Evolutionary conservation across 2,113 vertebrate species (phyloP).

Genomic region (Microcebus tavaratra): DNA sequence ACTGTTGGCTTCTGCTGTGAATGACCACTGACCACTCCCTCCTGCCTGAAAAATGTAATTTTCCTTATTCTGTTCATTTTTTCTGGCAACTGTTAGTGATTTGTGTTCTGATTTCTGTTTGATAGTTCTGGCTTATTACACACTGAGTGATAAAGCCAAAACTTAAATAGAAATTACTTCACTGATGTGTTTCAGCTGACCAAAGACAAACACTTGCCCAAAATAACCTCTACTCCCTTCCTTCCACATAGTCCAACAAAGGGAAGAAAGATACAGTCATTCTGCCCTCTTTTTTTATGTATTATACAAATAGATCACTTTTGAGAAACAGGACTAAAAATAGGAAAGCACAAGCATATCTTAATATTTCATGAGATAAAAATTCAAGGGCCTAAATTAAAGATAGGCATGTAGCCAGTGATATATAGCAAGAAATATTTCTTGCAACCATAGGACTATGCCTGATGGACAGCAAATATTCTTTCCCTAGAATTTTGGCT

Average conservation of each 20-base stretch:
- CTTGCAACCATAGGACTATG: background rate
- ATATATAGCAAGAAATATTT: constrained; percentile 66
- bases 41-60: background rate
- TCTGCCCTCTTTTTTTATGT: constrained; percentile 76
- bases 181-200: constrained; percentile 84
- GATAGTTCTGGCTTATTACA: constrained; percentile 75
- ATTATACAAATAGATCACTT: constrained; percentile 77
- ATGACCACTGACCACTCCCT: background rate
- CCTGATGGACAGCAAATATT: constrained; percentile 38
- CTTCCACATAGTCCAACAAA: constrained; percentile 77
- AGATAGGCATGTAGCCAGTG: constrained; percentile 75
- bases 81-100: constrained; percentile 55
- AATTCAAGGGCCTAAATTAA: constrained; percentile 79
- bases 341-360: constrained; percentile 66
- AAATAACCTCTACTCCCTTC: constrained; percentile 81
- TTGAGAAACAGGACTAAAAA: constrained; percentile 81
- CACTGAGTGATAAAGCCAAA: constrained; percentile 71
- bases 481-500: background rate
- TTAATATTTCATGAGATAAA: constrained; percentile 83
- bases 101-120: constrained; percentile 81
- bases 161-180: constrained; percentile 81
- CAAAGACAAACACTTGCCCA: constrained; percentile 72
- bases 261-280: constrained; percentile 68
- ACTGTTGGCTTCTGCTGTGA: background rate
- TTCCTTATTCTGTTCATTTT: constrained; percentile 7